Evolutionary conservation across 2,113 vertebrate species (phyloP).

Genomic region (Stictonetta naevosa): DNA sequence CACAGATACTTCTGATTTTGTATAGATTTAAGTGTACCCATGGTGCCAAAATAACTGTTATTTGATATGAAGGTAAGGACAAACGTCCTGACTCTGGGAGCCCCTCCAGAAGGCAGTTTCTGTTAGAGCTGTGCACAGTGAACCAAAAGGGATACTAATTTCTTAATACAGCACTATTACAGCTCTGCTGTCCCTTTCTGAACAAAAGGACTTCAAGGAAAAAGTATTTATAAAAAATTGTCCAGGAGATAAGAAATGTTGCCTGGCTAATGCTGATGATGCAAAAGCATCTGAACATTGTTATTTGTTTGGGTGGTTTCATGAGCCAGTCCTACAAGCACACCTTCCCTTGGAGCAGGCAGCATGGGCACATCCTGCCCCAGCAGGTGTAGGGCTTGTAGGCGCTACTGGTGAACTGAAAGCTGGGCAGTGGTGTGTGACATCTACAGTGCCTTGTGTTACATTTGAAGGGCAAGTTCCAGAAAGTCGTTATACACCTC

Average conservation of each 20-base stretch:
- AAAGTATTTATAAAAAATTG: neutral
- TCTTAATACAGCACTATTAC: neutral
- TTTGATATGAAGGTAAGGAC: neutral
- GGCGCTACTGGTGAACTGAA: accelerated
- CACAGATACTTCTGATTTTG: neutral
- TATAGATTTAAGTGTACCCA: neutral
- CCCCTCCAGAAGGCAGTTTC: neutral
- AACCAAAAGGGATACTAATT: neutral
- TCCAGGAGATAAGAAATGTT: neutral
- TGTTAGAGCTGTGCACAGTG: neutral
- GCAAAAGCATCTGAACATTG: neutral
- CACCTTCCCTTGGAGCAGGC: neutral
- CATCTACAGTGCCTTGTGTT: neutral
- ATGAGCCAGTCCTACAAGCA: neutral
- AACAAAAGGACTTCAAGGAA: neutral
- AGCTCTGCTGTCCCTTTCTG: neutral
- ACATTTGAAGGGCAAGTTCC: neutral
- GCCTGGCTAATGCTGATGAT: neutral
- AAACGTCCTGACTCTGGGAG: neutral
- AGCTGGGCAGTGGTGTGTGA: neutral
- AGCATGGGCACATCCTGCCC: neutral
- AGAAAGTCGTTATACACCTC: accelerated
- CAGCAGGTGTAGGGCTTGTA: neutral
- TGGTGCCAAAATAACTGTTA: neutral
- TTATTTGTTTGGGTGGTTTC: neutral